Evolutionary conservation across 2,888 invertebrate genomes (phyloP).

Genomic region (Arctia plantaginis): DNA sequence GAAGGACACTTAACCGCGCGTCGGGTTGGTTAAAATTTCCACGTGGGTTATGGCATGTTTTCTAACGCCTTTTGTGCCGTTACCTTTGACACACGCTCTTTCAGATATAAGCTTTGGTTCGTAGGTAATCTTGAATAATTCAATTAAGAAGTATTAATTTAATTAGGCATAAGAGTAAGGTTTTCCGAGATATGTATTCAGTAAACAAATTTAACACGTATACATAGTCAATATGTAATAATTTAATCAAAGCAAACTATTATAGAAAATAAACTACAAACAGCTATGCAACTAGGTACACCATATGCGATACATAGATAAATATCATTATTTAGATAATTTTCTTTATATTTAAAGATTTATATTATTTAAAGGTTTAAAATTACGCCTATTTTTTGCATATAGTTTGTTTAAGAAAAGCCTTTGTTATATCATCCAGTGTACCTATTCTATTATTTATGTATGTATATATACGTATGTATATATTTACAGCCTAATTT

Average conservation of each 20-base stretch:
- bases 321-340: too few relatives aligned
- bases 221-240: background rate
- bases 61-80: constrained; percentile 26
- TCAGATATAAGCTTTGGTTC: constrained; percentile 5
- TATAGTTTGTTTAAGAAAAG: background rate
- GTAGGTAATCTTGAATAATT: background rate
- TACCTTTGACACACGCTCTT: constrained; percentile 14
- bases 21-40: constrained; percentile 34
- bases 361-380: too few relatives aligned
- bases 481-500: too few relatives aligned
- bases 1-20: constrained; percentile 32
- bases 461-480: too few relatives aligned
- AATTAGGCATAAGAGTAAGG: too few relatives aligned
- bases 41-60: constrained; percentile 35
- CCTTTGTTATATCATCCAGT: background rate
- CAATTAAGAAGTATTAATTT: too few relatives aligned
- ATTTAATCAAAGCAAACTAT: background rate
- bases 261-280: too few relatives aligned
- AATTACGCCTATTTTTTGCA: background rate
- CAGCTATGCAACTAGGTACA: too few relatives aligned
- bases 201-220: background rate
- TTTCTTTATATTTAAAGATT: too few relatives aligned
- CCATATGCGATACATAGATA: too few relatives aligned
- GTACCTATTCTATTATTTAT: background rate
- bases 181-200: background rate